Percentiles rank a stretch among this genome's conserved stretches.
Evolutionary conservation across 2,113 vertebrate species (phyloP).

Genomic region (Protobothrops mucrosquamatus): DNA sequence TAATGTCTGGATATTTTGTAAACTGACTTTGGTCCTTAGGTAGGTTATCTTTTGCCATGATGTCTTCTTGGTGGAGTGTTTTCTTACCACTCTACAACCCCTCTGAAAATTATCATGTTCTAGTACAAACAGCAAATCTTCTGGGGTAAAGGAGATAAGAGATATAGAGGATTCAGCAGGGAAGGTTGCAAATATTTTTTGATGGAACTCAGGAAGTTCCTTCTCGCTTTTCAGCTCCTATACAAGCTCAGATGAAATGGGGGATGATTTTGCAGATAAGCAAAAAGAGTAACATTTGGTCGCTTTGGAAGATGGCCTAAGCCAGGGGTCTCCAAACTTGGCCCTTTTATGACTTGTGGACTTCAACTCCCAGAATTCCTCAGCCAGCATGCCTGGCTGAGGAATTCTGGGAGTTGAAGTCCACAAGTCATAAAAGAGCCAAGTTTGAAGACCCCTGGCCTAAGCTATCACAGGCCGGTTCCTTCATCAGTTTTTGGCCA

Average conservation of each 20-base stretch:
- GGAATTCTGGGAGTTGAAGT: no score
- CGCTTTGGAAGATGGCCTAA: background rate
- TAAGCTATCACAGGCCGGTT: background rate
- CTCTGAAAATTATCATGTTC: background rate
- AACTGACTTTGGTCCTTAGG: background rate
- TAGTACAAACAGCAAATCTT: background rate
- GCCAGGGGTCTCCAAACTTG: no score
- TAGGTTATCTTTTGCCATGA: background rate
- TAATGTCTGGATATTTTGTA: background rate
- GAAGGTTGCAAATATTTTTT: background rate
- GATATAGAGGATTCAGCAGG: background rate
- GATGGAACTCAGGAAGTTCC: background rate
- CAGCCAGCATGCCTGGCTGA: no score
- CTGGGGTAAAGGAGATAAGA: background rate
- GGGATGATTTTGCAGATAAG: background rate
- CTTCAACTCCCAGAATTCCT: no score
- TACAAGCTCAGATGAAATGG: background rate
- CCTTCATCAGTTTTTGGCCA: background rate
- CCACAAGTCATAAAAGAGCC: no score
- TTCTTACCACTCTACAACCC: background rate
- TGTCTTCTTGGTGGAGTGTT: background rate
- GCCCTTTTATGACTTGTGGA: no score
- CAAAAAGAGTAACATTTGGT: background rate
- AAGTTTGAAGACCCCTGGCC: no score
- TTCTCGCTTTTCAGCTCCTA: background rate